Base-by-base conservation (phyloP, 2,888 invertebrate species). In the Helicoverpa assulta region DNA sequence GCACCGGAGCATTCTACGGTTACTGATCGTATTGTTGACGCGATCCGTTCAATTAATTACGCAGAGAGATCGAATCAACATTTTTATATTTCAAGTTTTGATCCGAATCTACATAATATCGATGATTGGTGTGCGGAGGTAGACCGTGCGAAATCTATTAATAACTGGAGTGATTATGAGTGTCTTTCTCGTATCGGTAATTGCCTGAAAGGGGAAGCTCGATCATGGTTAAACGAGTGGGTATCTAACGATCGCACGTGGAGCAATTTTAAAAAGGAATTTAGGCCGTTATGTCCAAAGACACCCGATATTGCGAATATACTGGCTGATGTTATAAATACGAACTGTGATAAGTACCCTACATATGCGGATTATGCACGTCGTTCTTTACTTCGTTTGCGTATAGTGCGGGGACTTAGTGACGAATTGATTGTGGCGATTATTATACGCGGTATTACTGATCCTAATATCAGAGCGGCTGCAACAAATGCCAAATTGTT, bases 291-390 rank as follows among this genome's bases (percentile, higher is more conserved):
- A 14, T 82, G 83, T 51, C 73, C 81, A 3, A 66, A 56, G 1
- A 70, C 59, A 2, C 16, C 73, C 6, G 77, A 84, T 53, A 37
- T 66, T 0, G 82, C 82, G 0, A 72, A 53, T 26, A 70, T 83
- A 26, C 51, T 82, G 8, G 75, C 55, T 47, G 75, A 78, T 0
- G 64, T 71, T 1, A 79, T 80, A 76, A 51, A 56, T 19, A 71
- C 73, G 0, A 64, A 65, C 1, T 82, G 79, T 0, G 65, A 81
- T 19, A 54, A 70, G 0, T 83, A 68, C 21, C 12, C 67, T 6
- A 75, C 78, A 8, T 83, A 78, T 26, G 83, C 81, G 0, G 80
- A 80, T 16, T 82, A 80, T 53, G 78, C 76, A 0, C 67, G 76
- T 10, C 66, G 57, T 14, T 73, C 76, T 1, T 53, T 79, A 6